Evolutionary conservation across 1,140 invertebrate species (phyloP).

Genomic region (Euura saliciscinereae): DNA sequence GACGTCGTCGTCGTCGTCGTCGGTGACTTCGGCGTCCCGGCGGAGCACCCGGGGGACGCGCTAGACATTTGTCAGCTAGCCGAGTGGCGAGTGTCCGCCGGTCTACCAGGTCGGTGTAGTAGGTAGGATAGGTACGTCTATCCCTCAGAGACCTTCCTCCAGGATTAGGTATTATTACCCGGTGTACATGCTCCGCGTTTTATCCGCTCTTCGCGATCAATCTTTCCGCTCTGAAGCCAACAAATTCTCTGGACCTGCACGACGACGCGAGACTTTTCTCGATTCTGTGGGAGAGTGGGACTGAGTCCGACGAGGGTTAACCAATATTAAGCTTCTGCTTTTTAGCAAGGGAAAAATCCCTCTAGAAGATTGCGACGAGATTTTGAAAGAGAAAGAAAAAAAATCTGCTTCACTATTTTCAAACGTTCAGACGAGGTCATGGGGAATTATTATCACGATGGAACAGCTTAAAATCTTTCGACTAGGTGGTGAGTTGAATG

Average conservation of each 20-base stretch:
- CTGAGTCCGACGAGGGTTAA: background rate
- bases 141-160: conserved; percentile 45
- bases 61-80: conserved; percentile 59
- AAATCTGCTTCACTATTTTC: too few relatives aligned
- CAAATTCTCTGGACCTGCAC: background rate
- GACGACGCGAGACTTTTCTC: background rate
- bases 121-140: conserved; percentile 32
- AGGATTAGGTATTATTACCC: conserved; percentile 50
- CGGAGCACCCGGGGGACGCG: conserved; percentile 51
- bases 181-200: conserved; percentile 49
- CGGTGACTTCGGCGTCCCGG: conserved; percentile 36
- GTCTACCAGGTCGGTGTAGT: conserved; percentile 31
- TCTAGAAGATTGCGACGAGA: too few relatives aligned
- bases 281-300: background rate
- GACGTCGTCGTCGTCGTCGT: conserved; percentile 20
- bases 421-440: too few relatives aligned
- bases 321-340: conserved; percentile 3
- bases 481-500: too few relatives aligned
- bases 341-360: background rate
- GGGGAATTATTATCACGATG: too few relatives aligned
- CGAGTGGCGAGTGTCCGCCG: conserved; percentile 52
- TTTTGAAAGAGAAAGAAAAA: too few relatives aligned
- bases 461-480: too few relatives aligned
- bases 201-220: conserved; percentile 5
- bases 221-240: background rate